Evolutionary conservation across 2,113 vertebrate species (phyloP).

Genomic region (Pandion haliaetus): DNA sequence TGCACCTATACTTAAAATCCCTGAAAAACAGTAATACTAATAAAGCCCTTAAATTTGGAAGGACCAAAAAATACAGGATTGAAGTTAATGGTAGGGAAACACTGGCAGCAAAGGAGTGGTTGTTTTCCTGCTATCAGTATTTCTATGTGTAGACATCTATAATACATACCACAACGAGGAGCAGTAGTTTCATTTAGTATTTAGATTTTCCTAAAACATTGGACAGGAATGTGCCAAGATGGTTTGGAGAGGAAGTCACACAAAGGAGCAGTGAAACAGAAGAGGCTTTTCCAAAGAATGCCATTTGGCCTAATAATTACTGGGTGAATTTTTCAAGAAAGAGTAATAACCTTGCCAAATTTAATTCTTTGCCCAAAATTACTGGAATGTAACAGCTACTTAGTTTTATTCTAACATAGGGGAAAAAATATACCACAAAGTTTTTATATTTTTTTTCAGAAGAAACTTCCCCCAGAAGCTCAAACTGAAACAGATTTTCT

Average conservation of each 20-base stretch:
- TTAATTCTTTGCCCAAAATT: not conserved
- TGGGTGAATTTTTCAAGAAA: not conserved
- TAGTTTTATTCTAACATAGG: not conserved
- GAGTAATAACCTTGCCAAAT: not conserved
- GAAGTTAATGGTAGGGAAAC: not conserved
- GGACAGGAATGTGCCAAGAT: not conserved
- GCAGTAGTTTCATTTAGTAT: not conserved
- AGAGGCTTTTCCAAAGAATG: not conserved
- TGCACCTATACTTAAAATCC: not conserved
- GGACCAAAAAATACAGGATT: not conserved
- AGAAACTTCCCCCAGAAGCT: not conserved
- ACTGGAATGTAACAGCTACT: not conserved
- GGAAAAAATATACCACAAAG: not conserved
- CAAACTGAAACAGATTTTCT: not conserved
- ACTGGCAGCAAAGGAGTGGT: not conserved
- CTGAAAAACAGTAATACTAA: not conserved
- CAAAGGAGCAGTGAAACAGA: not conserved
- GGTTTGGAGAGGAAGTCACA: not conserved
- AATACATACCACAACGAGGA: not conserved
- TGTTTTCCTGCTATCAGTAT: not conserved
- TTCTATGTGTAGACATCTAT: not conserved
- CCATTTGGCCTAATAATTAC: not conserved
- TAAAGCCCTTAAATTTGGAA: not conserved
- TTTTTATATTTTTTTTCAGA: not conserved
- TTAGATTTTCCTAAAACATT: not conserved